A percentile compares a stretch with the other conserved stretches of the same genome.
Evolutionary conservation across 2,113 vertebrate species (phyloP).

Genomic region (rabbit (Oryctolagus cuniculus)): DNA sequence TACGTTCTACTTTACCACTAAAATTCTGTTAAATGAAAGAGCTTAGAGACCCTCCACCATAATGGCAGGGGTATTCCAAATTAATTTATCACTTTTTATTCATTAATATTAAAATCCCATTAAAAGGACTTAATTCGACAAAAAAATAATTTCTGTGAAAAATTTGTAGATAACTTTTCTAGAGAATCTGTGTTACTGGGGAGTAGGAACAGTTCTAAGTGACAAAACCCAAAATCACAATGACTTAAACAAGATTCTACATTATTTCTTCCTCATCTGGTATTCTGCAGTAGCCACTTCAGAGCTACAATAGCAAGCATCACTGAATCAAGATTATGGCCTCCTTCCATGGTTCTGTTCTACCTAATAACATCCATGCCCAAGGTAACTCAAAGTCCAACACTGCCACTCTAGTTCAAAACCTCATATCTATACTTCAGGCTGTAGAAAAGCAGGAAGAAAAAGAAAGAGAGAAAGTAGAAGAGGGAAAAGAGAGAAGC

Average conservation of each 20-base stretch:
- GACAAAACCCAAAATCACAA: constrained; percentile 19
- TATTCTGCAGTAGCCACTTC: background rate
- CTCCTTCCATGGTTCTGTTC: background rate
- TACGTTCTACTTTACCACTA: constrained; percentile 38
- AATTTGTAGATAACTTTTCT: constrained; percentile 23
- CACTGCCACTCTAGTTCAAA: background rate
- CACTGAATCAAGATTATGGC: background rate
- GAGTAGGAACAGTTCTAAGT: background rate
- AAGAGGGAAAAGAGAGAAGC: background rate
- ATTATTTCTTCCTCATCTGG: background rate
- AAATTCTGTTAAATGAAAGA: constrained; percentile 34
- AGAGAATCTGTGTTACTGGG: constrained; percentile 35
- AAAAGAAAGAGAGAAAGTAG: too few species aligned
- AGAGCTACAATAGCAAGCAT: background rate
- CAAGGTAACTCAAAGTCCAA: background rate
- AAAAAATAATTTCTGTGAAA: constrained; percentile 16
- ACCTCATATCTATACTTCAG: background rate
- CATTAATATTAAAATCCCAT: constrained; percentile 59
- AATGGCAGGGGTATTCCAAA: background rate
- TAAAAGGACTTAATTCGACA: background rate
- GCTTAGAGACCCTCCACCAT: background rate
- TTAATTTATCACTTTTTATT: constrained; percentile 11
- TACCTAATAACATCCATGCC: background rate
- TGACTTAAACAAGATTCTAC: background rate
- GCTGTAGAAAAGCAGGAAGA: background rate